Base-by-base conservation (phyloP, 2,113 vertebrate genomes). In the Callorhinus ursinus region DNA sequence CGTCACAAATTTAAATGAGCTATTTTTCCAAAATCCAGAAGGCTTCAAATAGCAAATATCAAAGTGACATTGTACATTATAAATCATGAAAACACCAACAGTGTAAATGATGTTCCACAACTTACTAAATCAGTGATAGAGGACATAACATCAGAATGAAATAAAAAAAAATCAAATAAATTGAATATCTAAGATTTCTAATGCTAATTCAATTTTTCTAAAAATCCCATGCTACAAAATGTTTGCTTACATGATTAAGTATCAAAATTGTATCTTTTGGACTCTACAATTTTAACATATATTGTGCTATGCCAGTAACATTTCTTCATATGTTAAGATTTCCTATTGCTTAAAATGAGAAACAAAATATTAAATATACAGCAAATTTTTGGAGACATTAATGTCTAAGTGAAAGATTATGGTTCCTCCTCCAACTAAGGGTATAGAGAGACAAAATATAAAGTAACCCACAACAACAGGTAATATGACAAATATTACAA, bases 11-110 rank as follows among this genome's bases (percentile, higher is more conserved):
- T 96, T 76, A 71, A 92, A 79, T 72, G 42, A 96, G 7, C 46
- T 85, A 88, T 76, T 96, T 96, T 95, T 39, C 69, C 53, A 81
- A 92, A 95, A 65, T 53, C 42, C 49, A 95, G 51, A 90, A 88
- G 55, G 10, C 7, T 86, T 96, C 33, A 85, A 84, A 83, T 3
- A 92, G 15, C 5, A 88, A 90, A 87, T 93, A 92, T 83, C 8
- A 72, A 95, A 97, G 67, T 92, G 24, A 91, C 42, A 82, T 28
- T 85, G 42, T 65, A 26, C 46, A 88, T 92, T 85, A 81, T 59
- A 76, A 92, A 39, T 88, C 65, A 81, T 21, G 31, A 90, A 96
- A 95, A 94, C 46, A 85, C 19, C 51, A 46, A 71, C 31, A 84
- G 3, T 85, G 46, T 63, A 65, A 87, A 88, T 87, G 15, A 61